Base-by-base conservation (phyloP, 2,888 invertebrate genomes). In the Callimorpha dominula region DNA sequence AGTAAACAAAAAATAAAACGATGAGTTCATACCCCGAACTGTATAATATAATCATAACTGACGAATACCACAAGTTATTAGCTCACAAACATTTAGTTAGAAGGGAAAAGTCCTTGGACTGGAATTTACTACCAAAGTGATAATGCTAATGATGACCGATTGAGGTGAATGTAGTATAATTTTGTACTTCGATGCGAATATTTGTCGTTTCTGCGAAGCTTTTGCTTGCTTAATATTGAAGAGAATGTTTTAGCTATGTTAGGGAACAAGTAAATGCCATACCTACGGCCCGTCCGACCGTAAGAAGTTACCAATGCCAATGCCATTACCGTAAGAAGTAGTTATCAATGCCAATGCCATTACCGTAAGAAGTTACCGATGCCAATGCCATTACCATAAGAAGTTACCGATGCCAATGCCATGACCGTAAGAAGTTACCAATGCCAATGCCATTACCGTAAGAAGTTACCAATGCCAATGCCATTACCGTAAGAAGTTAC, bases 21-120 rank as follows among this genome's bases (percentile, higher is more conserved):
- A 84, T 86, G 86, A 86, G 68, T 76, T 81, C 84, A 86, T 82
- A 64, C 31, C 73, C 50, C 14, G 68, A 76, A 78, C 68, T 71
- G 72, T 70, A 71, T 65, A 70, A 73, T 72, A 79, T 75, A 70
- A 80, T 79, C 76, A 78, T 68, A 65, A 40, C 52, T 20, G 14
- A 57, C 8, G 62, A 70, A 70, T 62, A 42, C 54, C 31, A 14
- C 31, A 52, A 64, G 43, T 43, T 52, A 31, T 63, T 57, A 66
- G 9, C 52, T 12, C 57, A 12, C 65, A 66, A 52, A 17, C 54
- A 57, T 52, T 71, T 64, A 70, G 64, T 68, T 68, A 72, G 79
- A 75, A 81, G 65, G 83, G 78, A 65, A 78, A 80, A 20, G 73
- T n/a, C 80, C 81, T 82, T 82, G 81, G n/a, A 8, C 15, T 15